Percentiles rank a stretch among this genome's conserved stretches.
Conservation (phyloP, 1,140 invertebrate species). For the Triops cancriformis region DNA sequence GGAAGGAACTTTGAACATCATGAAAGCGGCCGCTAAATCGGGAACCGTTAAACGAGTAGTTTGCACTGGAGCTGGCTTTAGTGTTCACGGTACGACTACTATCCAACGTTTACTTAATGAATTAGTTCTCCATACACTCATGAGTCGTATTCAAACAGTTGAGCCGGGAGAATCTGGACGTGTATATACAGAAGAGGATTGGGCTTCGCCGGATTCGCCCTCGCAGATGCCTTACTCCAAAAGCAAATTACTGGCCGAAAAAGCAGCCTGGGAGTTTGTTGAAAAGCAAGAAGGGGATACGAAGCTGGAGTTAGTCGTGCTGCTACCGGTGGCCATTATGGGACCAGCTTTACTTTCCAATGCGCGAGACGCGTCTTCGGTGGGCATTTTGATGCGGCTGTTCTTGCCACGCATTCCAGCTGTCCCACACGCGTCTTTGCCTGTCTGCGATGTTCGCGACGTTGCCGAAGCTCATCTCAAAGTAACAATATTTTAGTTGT, state of each 20-base stretch:
- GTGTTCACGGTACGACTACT: background rate
- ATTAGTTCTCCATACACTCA: background rate
- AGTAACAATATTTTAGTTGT: background rate
- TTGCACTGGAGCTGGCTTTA: background rate
- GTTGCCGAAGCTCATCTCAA: background rate
- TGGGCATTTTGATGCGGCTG: background rate
- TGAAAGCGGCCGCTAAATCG: background rate
- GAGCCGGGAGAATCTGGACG: background rate
- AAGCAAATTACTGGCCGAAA: background rate
- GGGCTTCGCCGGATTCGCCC: background rate
- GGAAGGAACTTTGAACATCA: constrained; percentile 1
- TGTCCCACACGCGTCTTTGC: background rate
- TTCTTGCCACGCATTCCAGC: background rate
- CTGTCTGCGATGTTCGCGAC: background rate
- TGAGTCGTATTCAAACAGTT: background rate
- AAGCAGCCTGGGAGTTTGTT: background rate
- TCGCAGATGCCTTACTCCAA: background rate
- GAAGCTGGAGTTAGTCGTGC: background rate
- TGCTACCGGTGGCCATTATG: background rate
- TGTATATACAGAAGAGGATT: background rate
- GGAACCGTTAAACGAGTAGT: background rate
- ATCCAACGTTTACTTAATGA: background rate
- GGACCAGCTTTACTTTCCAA: constrained; percentile 7
- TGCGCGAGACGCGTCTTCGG: background rate
- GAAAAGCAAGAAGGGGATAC: background rate